Conservation (phyloP, 2,113 vertebrate species). For the Macaca nemestrina region DNA sequence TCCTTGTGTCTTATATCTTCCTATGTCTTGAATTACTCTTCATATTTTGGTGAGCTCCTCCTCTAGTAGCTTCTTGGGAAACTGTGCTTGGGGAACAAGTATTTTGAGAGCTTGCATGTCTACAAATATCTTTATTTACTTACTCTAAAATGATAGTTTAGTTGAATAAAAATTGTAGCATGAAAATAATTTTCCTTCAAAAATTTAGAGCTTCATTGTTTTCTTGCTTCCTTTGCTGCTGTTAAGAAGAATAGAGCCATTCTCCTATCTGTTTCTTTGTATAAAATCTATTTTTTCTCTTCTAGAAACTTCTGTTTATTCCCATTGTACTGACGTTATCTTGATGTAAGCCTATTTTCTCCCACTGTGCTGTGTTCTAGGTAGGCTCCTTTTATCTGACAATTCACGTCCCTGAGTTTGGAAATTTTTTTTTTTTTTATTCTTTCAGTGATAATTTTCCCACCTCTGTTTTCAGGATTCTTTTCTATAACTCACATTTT, state of each 20-base stretch:
- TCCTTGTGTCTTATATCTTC: neutral
- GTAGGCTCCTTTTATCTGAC: neutral
- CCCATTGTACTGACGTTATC: neutral
- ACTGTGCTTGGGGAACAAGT: neutral
- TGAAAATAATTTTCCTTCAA: neutral
- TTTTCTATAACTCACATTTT: too few species aligned
- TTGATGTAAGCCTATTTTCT: neutral
- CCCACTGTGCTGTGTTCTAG: neutral
- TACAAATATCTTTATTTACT: neutral
- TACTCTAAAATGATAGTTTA: neutral
- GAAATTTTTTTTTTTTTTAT: neutral
- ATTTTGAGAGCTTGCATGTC: neutral
- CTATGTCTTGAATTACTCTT: neutral
- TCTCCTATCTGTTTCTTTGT: neutral
- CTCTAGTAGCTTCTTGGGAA: neutral
- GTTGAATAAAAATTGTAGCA: neutral
- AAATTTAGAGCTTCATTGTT: neutral
- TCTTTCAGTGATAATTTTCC: neutral
- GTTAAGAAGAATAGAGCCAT: neutral
- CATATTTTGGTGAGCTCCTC: neutral
- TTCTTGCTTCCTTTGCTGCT: neutral
- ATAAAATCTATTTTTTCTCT: neutral
- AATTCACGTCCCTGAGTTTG: neutral
- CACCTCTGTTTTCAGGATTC: neutral
- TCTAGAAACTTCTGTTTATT: neutral